A percentile compares a stretch with the other conserved stretches of the same genome.
Conservation (phyloP, 2,797 vertebrate species). For the Enteromius unitaeniatus region DNA sequence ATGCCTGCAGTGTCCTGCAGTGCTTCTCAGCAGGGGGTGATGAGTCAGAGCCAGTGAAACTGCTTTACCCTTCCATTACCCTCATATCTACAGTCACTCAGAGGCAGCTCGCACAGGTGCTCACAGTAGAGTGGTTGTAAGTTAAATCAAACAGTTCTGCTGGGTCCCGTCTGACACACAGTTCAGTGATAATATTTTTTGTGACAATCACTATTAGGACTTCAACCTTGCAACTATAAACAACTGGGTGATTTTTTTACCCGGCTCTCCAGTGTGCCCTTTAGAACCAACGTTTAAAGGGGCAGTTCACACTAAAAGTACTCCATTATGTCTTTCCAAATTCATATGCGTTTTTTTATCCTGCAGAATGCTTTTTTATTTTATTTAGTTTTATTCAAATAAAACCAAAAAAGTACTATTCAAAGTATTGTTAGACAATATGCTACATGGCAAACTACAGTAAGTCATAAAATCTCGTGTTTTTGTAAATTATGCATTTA, state of each 20-base stretch:
- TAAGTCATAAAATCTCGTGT: background rate
- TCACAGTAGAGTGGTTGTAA: background rate
- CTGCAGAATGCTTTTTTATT: background rate
- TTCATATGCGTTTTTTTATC: background rate
- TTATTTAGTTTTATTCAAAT: too few species aligned
- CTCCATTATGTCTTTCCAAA: background rate
- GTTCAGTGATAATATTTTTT: background rate
- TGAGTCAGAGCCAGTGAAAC: constrained; percentile 27
- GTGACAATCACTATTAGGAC: background rate
- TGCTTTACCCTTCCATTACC: constrained; percentile 22
- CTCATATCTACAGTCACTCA: constrained; percentile 12
- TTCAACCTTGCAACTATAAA: background rate
- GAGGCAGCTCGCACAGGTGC: background rate
- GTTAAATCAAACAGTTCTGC: constrained; percentile 24
- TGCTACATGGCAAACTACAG: background rate
- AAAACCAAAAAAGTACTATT: background rate
- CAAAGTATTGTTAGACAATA: background rate
- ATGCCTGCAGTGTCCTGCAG: background rate
- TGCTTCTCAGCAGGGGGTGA: background rate
- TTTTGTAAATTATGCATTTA: background rate
- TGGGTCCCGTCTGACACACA: background rate
- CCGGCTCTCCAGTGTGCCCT: background rate
- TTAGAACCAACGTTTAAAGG: background rate
- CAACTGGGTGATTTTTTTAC: background rate
- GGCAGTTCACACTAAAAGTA: background rate